These are phyloP conservation scores for Meandrina meandrites DNA, from an alignment of 92 coral and sea anemone species.

Conservation along the genomic window DNA sequence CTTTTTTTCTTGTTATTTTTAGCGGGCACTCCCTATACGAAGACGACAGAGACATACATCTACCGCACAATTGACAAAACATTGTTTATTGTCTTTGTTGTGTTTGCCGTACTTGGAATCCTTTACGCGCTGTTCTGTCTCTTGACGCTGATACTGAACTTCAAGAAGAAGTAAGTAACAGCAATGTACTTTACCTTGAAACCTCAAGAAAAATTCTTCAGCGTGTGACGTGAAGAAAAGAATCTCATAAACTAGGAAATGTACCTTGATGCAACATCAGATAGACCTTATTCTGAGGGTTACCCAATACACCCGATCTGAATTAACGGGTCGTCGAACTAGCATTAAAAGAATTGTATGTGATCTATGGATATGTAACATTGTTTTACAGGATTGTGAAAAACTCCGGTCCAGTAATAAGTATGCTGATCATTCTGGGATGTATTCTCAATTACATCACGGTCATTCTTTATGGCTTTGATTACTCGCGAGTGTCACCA, in stretches of 20 bases:
- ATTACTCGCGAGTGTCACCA: slow-evolving; percentile 67
- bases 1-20: background rate
- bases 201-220: too few species aligned
- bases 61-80: slow-evolving; percentile 68
- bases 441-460: slow-evolving; percentile 90
- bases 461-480: slow-evolving; percentile 87
- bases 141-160: slow-evolving; percentile 48
- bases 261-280: too few species aligned
- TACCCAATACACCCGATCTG: too few species aligned
- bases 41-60: slow-evolving; percentile 55
- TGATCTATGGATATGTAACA: too few species aligned
- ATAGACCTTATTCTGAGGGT: too few species aligned
- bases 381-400: slow-evolving; percentile 71
- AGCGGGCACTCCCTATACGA: slow-evolving; percentile 87
- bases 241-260: too few species aligned
- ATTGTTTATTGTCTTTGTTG: slow-evolving; percentile 61
- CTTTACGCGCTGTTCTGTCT: slow-evolving; percentile 79
- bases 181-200: background rate
- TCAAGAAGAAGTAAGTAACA: slow-evolving; percentile 58
- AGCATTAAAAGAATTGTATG: too few species aligned
- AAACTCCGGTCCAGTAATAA: slow-evolving; percentile 83
- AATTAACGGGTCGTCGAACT: too few species aligned
- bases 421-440: slow-evolving; percentile 80
- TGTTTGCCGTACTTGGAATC: slow-evolving; percentile 74
- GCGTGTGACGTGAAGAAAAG: background rate